A percentile compares a stretch with the other conserved stretches of the same genome.
These are phyloP conservation scores for Drosophila helvetica DNA, from an alignment of 2,888 invertebrate genomes.

Conservation along the genomic window DNA sequence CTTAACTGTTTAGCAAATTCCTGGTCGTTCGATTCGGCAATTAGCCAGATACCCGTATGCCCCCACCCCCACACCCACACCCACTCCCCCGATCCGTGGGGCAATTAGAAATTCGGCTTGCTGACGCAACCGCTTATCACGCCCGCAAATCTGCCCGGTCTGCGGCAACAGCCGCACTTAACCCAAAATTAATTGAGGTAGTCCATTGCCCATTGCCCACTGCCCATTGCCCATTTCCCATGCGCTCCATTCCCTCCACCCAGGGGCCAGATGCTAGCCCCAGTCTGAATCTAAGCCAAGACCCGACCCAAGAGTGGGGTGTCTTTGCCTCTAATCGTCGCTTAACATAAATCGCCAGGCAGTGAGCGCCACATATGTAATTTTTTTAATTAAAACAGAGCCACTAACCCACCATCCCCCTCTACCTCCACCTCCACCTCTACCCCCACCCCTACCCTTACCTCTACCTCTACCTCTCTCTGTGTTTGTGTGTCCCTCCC, in stretches of 20 bases:
- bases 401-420: slow-evolving; percentile 11
- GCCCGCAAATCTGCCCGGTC: slow-evolving; percentile 46
- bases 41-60: slow-evolving; percentile 14
- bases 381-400: slow-evolving; percentile 65
- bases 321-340: slow-evolving; percentile 61
- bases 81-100: slow-evolving; percentile 5
- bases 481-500: background rate
- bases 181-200: slow-evolving; percentile 62
- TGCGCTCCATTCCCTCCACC: too few relatives aligned
- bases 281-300: slow-evolving; percentile 7
- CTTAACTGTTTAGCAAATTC: slow-evolving; percentile 33
- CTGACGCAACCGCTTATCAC: slow-evolving; percentile 60
- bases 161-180: slow-evolving; percentile 50
- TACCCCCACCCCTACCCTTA: too few relatives aligned
- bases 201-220: slow-evolving; percentile 20
- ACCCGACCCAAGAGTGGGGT: slow-evolving; percentile 3
- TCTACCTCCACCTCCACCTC: too few relatives aligned
- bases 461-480: background rate
- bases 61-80: background rate
- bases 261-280: slow-evolving; percentile 12
- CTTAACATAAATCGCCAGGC: slow-evolving; percentile 69
- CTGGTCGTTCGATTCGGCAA: slow-evolving; percentile 38
- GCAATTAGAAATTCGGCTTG: slow-evolving; percentile 12
- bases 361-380: slow-evolving; percentile 60
- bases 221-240: too few relatives aligned